These are phyloP conservation scores for Papilio elwesi DNA, from an alignment of 2,888 invertebrate genomes.

Conservation along the genomic window DNA sequence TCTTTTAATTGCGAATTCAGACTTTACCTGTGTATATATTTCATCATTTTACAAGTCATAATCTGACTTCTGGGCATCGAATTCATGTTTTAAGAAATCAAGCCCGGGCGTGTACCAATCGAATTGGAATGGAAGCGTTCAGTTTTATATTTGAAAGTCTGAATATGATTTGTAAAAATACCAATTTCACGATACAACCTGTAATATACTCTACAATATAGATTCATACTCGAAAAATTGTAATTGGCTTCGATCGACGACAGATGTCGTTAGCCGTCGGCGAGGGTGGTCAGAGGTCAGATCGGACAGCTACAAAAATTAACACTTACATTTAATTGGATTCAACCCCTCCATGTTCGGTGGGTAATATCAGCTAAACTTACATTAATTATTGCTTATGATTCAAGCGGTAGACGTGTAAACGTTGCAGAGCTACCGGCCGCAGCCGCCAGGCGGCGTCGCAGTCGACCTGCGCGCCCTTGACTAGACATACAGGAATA, in stretches of 20 bases:
- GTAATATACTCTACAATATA: background rate
- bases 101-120: too few relatives aligned
- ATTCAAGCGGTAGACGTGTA: background rate
- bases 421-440: background rate
- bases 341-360: slow-evolving; percentile 1
- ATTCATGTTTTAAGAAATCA: too few relatives aligned
- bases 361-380: slow-evolving; percentile 13
- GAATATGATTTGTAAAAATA: too few relatives aligned
- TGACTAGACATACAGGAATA: background rate
- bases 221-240: background rate
- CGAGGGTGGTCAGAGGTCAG: too few relatives aligned
- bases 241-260: background rate
- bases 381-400: background rate
- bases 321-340: background rate
- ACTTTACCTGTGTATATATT: too few relatives aligned
- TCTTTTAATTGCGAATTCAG: too few relatives aligned
- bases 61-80: too few relatives aligned
- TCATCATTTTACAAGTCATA: too few relatives aligned
- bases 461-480: background rate
- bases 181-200: background rate
- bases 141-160: too few relatives aligned
- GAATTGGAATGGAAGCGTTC: too few relatives aligned
- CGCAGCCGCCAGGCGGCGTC: too few relatives aligned
- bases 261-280: background rate
- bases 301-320: background rate